These are phyloP conservation scores for Phasianus colchicus DNA, from an alignment of 2,113 vertebrate genomes.

Conservation along the genomic window DNA sequence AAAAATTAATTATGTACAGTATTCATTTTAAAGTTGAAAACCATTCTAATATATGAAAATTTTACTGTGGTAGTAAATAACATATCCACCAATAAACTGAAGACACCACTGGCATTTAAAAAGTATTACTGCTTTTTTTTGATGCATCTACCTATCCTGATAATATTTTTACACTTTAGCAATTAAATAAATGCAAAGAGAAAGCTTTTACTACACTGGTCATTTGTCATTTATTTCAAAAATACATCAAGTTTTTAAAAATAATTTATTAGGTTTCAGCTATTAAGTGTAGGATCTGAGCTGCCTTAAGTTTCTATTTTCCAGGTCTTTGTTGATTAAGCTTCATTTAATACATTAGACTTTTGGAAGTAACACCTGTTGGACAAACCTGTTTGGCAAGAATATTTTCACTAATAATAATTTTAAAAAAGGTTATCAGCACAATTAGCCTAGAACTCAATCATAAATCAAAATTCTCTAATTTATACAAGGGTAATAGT, in stretches of 20 bases:
- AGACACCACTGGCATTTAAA: background rate
- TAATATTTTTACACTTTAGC: background rate
- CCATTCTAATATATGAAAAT: background rate
- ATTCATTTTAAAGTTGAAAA: background rate
- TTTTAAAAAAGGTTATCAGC: background rate
- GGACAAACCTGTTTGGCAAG: background rate
- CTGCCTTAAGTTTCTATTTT: background rate
- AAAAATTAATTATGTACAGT: constrained; percentile 20
- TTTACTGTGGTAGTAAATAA: background rate
- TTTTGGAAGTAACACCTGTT: background rate
- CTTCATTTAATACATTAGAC: background rate
- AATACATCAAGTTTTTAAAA: background rate
- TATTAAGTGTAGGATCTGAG: background rate
- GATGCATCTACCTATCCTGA: background rate
- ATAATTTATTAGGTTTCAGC: background rate
- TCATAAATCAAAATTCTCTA: background rate
- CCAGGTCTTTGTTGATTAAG: background rate
- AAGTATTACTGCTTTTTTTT: background rate
- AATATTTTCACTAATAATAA: background rate
- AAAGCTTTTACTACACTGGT: accelerated
- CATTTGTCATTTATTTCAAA: background rate
- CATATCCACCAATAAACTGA: background rate
- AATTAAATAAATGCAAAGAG: background rate
- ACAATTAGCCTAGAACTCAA: background rate
- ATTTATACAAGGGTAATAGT: background rate